phyloP scores from a whole-genome alignment of 1,140 invertebrate genomes.

The Chrysoperla carnea region DNA sequence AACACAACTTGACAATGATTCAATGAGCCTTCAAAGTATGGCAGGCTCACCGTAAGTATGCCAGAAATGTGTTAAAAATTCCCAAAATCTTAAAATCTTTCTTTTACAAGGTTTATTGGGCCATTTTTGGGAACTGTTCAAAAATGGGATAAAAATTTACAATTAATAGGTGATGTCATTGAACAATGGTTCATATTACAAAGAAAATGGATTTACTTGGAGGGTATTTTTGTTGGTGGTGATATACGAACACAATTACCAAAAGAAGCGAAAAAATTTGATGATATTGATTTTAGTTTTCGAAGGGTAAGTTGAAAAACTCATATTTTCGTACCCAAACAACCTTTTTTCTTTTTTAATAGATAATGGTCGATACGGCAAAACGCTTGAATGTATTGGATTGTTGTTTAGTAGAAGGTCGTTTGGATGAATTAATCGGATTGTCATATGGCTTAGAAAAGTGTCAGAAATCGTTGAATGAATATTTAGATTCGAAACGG shows the following conservation, averaged over 20 bases:
- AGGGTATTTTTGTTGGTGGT: constrained; percentile 76
- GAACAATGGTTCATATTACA: constrained; percentile 73
- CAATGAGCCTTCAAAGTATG: constrained; percentile 80
- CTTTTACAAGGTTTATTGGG: constrained; percentile 52
- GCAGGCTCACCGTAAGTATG: constrained; percentile 52
- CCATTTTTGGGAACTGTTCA: constrained; percentile 66
- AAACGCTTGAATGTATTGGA: constrained; percentile 59
- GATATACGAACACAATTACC: constrained; percentile 72
- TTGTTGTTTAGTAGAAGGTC: constrained; percentile 51
- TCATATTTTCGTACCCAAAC: background rate
- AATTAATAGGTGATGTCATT: constrained; percentile 65
- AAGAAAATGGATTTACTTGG: constrained; percentile 77
- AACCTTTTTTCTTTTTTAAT: constrained; percentile 9
- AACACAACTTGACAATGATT: constrained; percentile 69
- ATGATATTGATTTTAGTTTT: constrained; percentile 67
- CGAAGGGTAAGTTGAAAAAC: constrained; percentile 32
- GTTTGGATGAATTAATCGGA: constrained; percentile 52
- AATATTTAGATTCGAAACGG: constrained; percentile 75
- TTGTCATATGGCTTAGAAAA: constrained; percentile 60
- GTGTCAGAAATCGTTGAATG: constrained; percentile 79
- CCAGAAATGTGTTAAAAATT: background rate
- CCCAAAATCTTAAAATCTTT: constrained; percentile 1
- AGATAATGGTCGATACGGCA: constrained; percentile 68
- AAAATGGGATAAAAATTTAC: constrained; percentile 66
- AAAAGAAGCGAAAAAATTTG: constrained; percentile 76